A percentile compares a stretch with the other conserved stretches of the same genome.
Evolutionary conservation across 2,113 vertebrate species (phyloP).

Genomic region (Podarcis raffonei): DNA sequence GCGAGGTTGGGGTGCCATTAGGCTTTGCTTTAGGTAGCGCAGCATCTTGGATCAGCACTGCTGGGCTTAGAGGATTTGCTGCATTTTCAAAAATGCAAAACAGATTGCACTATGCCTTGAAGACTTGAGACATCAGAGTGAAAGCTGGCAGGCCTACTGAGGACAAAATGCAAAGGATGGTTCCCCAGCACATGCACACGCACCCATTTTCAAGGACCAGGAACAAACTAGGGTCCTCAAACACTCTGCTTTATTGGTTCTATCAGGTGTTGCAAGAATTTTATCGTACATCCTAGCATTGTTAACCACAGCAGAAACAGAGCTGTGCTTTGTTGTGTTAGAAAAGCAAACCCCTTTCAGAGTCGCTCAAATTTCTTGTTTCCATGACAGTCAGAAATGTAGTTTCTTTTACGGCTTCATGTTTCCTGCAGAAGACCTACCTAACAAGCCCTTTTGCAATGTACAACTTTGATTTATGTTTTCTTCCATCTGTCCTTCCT

Average conservation of each 20-base stretch:
- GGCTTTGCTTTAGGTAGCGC: background rate
- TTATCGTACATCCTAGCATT: background rate
- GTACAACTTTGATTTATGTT: conserved; percentile 7
- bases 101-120: background rate
- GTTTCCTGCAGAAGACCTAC: conserved; percentile 1
- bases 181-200: background rate
- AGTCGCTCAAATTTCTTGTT: background rate
- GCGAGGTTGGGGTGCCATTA: background rate
- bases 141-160: background rate
- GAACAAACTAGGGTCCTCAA: background rate
- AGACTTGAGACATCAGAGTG: background rate
- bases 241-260: background rate
- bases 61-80: background rate
- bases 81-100: too few species aligned
- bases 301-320: background rate
- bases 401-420: background rate
- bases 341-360: background rate
- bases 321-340: background rate
- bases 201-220: background rate
- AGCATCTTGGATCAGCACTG: background rate
- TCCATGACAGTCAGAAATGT: background rate
- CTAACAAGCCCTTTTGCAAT: background rate
- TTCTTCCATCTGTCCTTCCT: conserved; percentile 13
- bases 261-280: background rate
- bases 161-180: background rate